phyloP scores from a whole-genome alignment of 2,113 vertebrate species.

The Fregetta grallaria region DNA sequence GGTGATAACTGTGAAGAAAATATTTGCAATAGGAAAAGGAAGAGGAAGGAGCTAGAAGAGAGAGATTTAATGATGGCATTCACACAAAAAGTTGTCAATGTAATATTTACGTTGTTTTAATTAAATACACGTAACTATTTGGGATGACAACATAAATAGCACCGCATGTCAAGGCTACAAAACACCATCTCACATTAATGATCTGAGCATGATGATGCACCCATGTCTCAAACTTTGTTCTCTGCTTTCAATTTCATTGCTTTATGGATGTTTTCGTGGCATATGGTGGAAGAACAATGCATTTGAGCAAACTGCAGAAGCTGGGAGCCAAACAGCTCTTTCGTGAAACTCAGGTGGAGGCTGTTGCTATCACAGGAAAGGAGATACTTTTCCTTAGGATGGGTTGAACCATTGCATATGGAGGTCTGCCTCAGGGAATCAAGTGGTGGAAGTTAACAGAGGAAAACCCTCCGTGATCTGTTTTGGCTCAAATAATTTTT shows the following conservation, averaged over 20 bases:
- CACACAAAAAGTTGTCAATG: neutral
- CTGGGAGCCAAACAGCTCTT: neutral
- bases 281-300: neutral
- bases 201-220: neutral
- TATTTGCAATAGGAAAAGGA: neutral
- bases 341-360: neutral
- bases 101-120: neutral
- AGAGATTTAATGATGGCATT: neutral
- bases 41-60: neutral
- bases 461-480: neutral
- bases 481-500: neutral
- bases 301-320: neutral
- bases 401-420: neutral
- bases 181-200: neutral
- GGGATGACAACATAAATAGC: neutral
- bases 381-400: neutral
- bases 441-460: neutral
- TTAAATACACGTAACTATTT: neutral
- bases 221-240: neutral
- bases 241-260: neutral
- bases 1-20: conserved; percentile 18
- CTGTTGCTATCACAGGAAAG: neutral
- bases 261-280: neutral
- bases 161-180: neutral
- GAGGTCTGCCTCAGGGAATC: neutral